Base-by-base conservation (phyloP, 2,797 vertebrate genomes). In the Hirundo rustica region DNA sequence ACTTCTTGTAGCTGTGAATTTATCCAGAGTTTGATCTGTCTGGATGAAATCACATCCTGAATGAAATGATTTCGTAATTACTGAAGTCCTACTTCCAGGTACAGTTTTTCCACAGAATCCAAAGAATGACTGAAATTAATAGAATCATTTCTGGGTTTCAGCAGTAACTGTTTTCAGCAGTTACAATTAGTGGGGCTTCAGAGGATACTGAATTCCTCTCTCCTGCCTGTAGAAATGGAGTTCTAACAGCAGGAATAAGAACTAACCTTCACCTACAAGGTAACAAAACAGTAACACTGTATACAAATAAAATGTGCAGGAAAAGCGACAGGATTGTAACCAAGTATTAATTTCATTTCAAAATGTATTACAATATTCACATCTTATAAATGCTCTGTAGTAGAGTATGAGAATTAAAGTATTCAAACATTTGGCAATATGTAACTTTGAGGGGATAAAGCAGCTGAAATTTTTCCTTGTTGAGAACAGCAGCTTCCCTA, bases 161-260 rank as follows among this genome's bases (percentile, higher is more conserved):
- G n/a, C n/a, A n/a, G n/a, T n/a, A n/a, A n/a, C n/a, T 79, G 76
- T 92, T 95, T 93, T 84, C 92, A 92, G 77, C 70, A 86, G 66
- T 86, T 80, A 53, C 48, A 30, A 54, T 80, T 83, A 73, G 53
- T 88, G 82, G 8, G 50, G 40, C 64, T 92, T 70, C 61, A 79
- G 88, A 91, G 86, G 75, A 89, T 60, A 40, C 77, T 81, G 77
- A 89, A 71, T 93, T 87, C 87, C 54, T 91, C 68, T 74, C 67
- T 83, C 18, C 66, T 90, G 85, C 66, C 67, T 89, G 57, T 40
- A 90, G 74, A 90, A 92, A 90, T 48, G 82, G 73, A 92, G n/a
- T 72, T 74, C 50, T 93, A 87, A 82, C 55, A 79, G 73, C 74
- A 90, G 75, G 92, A 95, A 70, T 89, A 71, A 92, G 71, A 93